A percentile compares a stretch with the other conserved stretches of the same genome.
These are phyloP conservation scores for Mylabris sibirica DNA, from an alignment of 2,888 invertebrate genomes.

Conservation along the genomic window DNA sequence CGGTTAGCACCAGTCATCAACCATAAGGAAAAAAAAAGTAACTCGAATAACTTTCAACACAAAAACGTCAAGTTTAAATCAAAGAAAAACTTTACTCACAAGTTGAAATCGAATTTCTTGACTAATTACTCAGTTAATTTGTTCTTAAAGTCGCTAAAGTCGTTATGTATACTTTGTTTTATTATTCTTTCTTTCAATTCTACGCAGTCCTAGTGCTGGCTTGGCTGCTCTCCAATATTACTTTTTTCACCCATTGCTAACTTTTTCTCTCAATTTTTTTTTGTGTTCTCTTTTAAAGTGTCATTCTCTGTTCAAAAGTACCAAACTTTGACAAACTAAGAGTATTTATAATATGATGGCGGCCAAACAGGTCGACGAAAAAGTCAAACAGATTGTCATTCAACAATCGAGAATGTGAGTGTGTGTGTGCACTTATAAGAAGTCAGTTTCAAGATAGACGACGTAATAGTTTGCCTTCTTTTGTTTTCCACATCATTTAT, in stretches of 20 bases:
- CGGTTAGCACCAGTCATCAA: background rate
- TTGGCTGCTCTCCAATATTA: background rate
- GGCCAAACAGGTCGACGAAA: conserved; percentile 30
- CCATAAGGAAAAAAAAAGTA: background rate
- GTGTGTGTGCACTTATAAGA: conserved; percentile 6
- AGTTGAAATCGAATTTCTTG: conserved; percentile 41
- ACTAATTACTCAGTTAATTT: conserved; percentile 51
- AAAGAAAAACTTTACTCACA: conserved; percentile 23
- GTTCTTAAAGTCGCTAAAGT: conserved; percentile 38
- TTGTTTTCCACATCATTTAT: conserved; percentile 46
- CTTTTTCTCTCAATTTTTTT: too few species aligned
- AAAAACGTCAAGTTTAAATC: conserved; percentile 19
- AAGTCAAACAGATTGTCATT: conserved; percentile 30
- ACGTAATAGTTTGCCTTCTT: conserved; percentile 44
- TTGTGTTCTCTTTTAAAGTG: background rate
- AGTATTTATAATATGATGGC: conserved; percentile 27
- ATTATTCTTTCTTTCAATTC: background rate
- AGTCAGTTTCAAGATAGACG: conserved; percentile 41
- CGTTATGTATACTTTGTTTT: background rate
- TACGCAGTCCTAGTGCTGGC: background rate
- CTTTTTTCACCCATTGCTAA: background rate
- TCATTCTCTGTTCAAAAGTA: conserved; percentile 26
- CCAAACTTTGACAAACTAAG: conserved; percentile 33
- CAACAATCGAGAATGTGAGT: conserved; percentile 14
- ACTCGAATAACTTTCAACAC: background rate